Base-by-base conservation (phyloP, 2,888 invertebrate species). In the Ditylenchus weischeri region DNA sequence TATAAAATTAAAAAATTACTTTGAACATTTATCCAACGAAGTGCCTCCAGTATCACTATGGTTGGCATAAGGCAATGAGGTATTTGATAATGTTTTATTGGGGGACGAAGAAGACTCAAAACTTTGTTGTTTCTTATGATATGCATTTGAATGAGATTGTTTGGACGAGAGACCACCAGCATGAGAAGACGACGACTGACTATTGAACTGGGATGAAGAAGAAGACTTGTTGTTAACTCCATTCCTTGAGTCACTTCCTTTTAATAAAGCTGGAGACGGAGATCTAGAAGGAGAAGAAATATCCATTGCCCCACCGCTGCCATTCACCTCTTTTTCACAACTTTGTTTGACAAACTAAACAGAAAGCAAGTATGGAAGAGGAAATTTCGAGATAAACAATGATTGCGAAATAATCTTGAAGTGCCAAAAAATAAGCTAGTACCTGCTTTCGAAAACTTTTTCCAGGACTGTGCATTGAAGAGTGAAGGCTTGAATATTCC, bases 211-310 rank as follows among this genome's bases (percentile, higher is more conserved):
- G 23, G 21, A 35, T 19, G 62, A n/a, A 48, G 15, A 29, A 54
- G 29, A 21, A 23, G 18, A 29, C 8, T 15, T 43, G 43, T 10
- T 15, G 43, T 43, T 8, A 15, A 15, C 3, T 43, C 43, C 43
- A 43, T 15, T 13, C 3, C 43, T 43, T 6, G 5, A 8, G 43
- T 15, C 43, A 10, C 8, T 10, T 15, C 3, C 43, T 43, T 43
- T 43, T 8, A 15, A 43, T 43, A 15, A 43, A 43, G 43, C 43
- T 43, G 43, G 43, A 43, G 63, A 49, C n/a, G 63, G 35, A n/a
- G 35, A 63, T 38, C 48, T 29, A 54, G 63, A 51, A 7, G 63
- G 49, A 19, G 63, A 54, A 29, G 63, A 63, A 54, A 63, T 63
- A 19, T 63, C 63, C 63, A 63, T 63, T 29, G 63, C 50, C 21